phyloP scores from a whole-genome alignment of 2,797 vertebrate species.

The Coregonus sp. region DNA sequence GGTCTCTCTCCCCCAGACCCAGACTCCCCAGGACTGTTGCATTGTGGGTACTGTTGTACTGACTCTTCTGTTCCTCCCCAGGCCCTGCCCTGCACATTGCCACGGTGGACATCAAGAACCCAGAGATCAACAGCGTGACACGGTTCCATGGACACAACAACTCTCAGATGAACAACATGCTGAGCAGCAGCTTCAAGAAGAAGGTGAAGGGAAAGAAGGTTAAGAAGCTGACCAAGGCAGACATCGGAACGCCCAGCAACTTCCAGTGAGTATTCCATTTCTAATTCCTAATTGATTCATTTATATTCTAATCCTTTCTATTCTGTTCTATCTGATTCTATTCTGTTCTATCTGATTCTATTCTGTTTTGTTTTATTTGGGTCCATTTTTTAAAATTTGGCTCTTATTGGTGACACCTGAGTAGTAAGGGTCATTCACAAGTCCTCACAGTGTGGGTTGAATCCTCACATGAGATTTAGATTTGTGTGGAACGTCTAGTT shows the following conservation, averaged over 20 bases:
- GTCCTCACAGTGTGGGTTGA: too few relatives aligned
- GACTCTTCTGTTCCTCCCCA: constrained; percentile 51
- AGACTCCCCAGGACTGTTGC: neutral
- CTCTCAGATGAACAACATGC: constrained; percentile 88
- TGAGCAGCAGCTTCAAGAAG: constrained; percentile 87
- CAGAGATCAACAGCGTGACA: constrained; percentile 88
- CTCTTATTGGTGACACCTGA: too few relatives aligned
- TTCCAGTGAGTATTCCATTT: constrained; percentile 85
- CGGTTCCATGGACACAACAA: constrained; percentile 76
- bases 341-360: too few relatives aligned
- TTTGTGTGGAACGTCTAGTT: too few relatives aligned
- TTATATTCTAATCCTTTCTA: too few relatives aligned
- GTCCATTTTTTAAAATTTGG: too few relatives aligned
- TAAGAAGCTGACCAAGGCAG: constrained; percentile 93
- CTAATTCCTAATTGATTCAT: too few relatives aligned
- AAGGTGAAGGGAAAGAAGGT: constrained; percentile 92
- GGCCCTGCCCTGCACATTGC: constrained; percentile 93
- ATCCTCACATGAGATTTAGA: too few relatives aligned
- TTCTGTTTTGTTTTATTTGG: too few relatives aligned
- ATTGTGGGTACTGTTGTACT: neutral
- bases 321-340: too few relatives aligned
- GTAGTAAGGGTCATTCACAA: too few relatives aligned
- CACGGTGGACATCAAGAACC: constrained; percentile 96
- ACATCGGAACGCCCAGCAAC: constrained; percentile 98
- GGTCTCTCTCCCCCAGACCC: neutral